Percentiles rank a stretch among this genome's conserved stretches.
phyloP scores from a whole-genome alignment of 2,888 invertebrate genomes.

The Watsonalla cultraria region DNA sequence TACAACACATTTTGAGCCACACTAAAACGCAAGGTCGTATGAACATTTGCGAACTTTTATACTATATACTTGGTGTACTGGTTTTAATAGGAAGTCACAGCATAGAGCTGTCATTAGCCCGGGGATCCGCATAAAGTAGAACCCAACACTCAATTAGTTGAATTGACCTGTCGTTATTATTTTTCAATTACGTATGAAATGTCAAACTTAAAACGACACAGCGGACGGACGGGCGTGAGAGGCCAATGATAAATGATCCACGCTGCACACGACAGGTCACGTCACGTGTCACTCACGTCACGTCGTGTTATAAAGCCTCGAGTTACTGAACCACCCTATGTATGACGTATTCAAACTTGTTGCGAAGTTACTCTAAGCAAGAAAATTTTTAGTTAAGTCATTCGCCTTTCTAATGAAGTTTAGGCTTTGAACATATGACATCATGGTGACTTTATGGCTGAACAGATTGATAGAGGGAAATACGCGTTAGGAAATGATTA shows the following conservation, averaged over 20 bases:
- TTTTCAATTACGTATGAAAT: constrained; percentile 4
- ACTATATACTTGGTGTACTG: no score
- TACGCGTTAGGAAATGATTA: no score
- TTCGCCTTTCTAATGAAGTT: background rate
- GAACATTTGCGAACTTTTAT: no score
- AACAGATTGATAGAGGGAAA: no score
- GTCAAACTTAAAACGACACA: constrained; percentile 10
- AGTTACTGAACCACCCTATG: constrained; percentile 2
- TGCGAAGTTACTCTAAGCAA: background rate
- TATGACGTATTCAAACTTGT: background rate
- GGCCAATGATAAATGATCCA: constrained; percentile 8
- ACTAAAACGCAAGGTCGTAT: no score
- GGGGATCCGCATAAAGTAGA: no score
- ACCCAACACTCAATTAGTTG: background rate
- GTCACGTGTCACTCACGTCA: background rate
- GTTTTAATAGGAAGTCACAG: no score
- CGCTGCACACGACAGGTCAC: constrained; percentile 12
- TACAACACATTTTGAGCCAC: no score
- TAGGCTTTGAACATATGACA: background rate
- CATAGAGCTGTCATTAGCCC: no score
- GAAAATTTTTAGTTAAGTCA: background rate
- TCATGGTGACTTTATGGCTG: background rate
- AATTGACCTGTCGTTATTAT: constrained; percentile 3
- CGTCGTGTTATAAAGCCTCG: constrained; percentile 1
- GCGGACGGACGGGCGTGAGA: constrained; percentile 5